Evolutionary conservation across 2,113 vertebrate species (phyloP), one percentile per base, ranked within the genome.

Genomic region (Prionailurus bengalensis): DNA sequence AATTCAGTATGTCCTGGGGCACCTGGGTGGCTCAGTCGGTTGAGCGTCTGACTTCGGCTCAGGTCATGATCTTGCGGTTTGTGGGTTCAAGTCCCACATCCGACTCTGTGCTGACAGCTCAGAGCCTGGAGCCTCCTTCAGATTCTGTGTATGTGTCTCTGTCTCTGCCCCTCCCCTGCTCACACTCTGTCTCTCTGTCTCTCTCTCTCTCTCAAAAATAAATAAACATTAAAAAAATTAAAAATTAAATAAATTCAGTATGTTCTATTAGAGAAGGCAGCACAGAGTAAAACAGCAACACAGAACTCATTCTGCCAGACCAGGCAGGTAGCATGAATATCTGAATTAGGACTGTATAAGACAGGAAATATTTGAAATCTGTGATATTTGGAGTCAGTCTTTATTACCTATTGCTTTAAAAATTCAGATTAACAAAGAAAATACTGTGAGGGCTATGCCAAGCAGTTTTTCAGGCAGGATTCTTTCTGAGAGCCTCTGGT

Each of bases 271-370:
- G 29, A 87, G 42, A 96, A 92, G 39, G 23, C 14, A 58, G 12
- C 65, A 91, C 11, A 36, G 33, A 55, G 3, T 78, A 87, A 91
- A 66, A 15, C 80, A 89, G 55, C 58, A 61, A 23, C 58, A 61
- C 39, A 91, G 83, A 88, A 84, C 17, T 94, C 83, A 78, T 94
- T 93, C 76, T 96, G 13, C 81, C 81, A 93, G 93, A 71, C 68
- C 29, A 65, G 68, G 76, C 45, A 88, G 78, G 65, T 51, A 89
- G 23, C 63, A 42, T 66, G 63, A 90, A 71, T 82, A 76, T 76
- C 84, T 93, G 74, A 85, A 85, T 65, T 55, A 33, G 58, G 53
- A 39, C 55, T 85, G n/a, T 71, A 36, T 88, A 65, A 86, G 45
- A 91, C 17, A 81, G 58, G n/a, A 73, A 92, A 85, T 94, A 39